phyloP scores from a whole-genome alignment of 1,140 invertebrate genomes.

The Sycophila sp. region DNA sequence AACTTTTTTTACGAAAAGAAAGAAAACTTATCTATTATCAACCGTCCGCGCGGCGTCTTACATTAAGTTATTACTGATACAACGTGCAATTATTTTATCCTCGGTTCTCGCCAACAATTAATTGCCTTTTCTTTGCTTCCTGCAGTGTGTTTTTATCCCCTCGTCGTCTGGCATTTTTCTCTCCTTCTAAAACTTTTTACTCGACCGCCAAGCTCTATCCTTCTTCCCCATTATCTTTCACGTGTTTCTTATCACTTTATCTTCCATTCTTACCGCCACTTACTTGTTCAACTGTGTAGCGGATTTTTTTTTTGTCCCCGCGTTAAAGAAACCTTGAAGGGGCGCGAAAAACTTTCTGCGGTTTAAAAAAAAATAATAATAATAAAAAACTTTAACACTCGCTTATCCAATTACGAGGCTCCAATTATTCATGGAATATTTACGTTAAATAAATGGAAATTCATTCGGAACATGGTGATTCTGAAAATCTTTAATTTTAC shows the following conservation, averaged over 20 bases:
- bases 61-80: neutral
- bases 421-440: neutral
- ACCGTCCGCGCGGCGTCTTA: no score
- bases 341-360: neutral
- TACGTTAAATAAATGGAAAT: neutral
- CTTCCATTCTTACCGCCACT: conserved; percentile 19
- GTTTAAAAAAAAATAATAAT: no score
- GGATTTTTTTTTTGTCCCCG: neutral
- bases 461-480: neutral
- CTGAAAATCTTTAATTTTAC: neutral
- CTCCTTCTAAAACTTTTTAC: conserved; percentile 17
- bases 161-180: conserved; percentile 3
- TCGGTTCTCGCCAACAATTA: conserved; percentile 1
- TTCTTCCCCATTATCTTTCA: conserved; percentile 27
- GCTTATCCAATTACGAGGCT: no score
- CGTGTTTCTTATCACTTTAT: conserved; percentile 24
- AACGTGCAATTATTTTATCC: conserved; percentile 9
- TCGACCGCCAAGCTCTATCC: neutral
- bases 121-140: conserved; percentile 6
- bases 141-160: neutral
- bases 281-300: neutral
- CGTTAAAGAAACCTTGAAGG: neutral
- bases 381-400: neutral
- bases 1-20: no score
- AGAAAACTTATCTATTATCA: no score